Evolutionary conservation across 1,140 invertebrate genomes (phyloP).

Genomic region (Cyphomyrmex costatus): DNA sequence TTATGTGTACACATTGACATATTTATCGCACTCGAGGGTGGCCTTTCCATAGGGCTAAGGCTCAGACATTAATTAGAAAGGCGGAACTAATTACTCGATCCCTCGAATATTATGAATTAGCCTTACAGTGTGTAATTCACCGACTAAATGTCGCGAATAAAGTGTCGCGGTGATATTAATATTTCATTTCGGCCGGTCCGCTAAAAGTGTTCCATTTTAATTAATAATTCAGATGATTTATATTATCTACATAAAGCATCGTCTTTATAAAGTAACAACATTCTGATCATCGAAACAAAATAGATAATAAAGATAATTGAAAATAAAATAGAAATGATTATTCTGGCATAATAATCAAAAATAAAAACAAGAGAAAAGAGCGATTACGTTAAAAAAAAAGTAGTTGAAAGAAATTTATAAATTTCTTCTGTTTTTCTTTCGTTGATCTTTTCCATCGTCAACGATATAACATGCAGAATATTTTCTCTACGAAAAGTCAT

Average conservation of each 20-base stretch:
- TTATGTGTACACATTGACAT: slow-evolving; percentile 52
- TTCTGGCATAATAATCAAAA: neutral
- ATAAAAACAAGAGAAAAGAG: neutral
- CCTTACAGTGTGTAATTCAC: slow-evolving; percentile 55
- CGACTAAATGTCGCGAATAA: slow-evolving; percentile 59
- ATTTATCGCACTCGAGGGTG: slow-evolving; percentile 67
- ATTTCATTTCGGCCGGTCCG: slow-evolving; percentile 45
- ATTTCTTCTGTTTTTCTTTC: neutral
- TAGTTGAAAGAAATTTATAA: neutral
- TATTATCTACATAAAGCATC: slow-evolving; percentile 23
- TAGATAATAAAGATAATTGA: neutral
- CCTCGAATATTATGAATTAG: slow-evolving; percentile 62
- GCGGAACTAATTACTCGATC: slow-evolving; percentile 64
- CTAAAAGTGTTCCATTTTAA: slow-evolving; percentile 51
- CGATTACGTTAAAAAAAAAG: neutral
- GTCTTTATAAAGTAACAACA: slow-evolving; percentile 1
- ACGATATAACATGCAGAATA: neutral
- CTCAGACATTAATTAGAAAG: slow-evolving; percentile 68
- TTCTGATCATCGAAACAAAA: neutral
- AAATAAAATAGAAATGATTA: neutral
- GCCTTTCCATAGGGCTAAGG: slow-evolving; percentile 50
- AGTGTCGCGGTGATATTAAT: slow-evolving; percentile 54
- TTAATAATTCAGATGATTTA: slow-evolving; percentile 61
- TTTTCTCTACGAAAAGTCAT: slow-evolving; percentile 13
- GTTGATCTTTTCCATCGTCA: neutral